phyloP scores from a whole-genome alignment of 2,113 vertebrate species.

The Trogon melanurus region DNA sequence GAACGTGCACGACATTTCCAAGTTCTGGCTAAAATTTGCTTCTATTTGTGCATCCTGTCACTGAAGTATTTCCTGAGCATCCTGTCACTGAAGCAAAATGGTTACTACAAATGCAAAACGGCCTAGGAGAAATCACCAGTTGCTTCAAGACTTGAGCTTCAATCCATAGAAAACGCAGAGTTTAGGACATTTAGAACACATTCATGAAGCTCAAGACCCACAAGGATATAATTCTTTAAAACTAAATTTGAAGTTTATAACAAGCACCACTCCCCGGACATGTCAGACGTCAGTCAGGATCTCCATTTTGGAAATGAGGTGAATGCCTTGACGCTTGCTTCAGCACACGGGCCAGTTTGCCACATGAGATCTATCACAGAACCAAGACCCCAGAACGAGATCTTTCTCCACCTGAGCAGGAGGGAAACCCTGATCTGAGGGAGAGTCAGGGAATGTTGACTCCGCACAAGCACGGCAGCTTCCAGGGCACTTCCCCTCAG shows the following conservation, averaged over 20 bases:
- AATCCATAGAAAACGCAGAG: not conserved
- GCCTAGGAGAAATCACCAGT: not conserved
- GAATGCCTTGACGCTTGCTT: not conserved
- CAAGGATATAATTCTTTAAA: not conserved
- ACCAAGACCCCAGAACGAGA: not conserved
- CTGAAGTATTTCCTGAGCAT: rapidly evolving
- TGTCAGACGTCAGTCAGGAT: not conserved
- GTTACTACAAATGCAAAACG: not conserved
- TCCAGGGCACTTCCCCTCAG: not conserved
- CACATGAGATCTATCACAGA: not conserved
- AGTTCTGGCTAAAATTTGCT: not conserved
- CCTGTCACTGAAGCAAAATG: rapidly evolving
- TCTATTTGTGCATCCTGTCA: not conserved
- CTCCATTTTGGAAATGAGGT: not conserved
- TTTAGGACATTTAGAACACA: not conserved
- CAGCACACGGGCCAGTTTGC: not conserved
- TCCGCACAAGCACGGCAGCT: rapidly evolving
- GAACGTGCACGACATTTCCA: not conserved
- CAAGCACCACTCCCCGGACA: not conserved
- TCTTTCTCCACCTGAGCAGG: not conserved
- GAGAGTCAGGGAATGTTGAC: not conserved
- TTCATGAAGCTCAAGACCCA: not conserved
- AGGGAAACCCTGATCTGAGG: rapidly evolving
- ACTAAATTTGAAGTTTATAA: not conserved
- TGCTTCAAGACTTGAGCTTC: not conserved